Evolutionary conservation across 2,797 vertebrate genomes (phyloP), one percentile per base, ranked within the genome.

Genomic region (Lacerta viridis): DNA sequence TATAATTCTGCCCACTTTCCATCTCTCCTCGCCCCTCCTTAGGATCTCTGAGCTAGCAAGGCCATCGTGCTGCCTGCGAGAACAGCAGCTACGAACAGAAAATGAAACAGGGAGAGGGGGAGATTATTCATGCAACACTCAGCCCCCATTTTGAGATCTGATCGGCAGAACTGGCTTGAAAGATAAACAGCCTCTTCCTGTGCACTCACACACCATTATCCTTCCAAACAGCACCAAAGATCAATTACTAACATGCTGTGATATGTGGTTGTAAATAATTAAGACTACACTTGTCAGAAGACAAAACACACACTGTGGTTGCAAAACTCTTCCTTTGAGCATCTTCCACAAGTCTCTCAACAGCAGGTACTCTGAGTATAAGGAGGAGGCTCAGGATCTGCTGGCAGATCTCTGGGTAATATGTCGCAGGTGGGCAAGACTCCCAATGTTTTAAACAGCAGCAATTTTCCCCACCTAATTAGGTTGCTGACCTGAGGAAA

Each of bases 251-350:
- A 36, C 33, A 55, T 3, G 46, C 66, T n/a, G 78, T 2, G 33
- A 72, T 46, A 61, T 8, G 43, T 2, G 68, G n/a, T 20, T 68
- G 61, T 87, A 36, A 87, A 87, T 87, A 80, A 87, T 87, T 61
- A 80, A 87, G 46, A 11, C 77, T 72, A 74, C 50, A 41, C 64
- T 87, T 87, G 85, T 87, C 78, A 61, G 85, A 61, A 87, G 33
- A 61, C 25, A 7, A 41, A 23, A 72, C 20, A 72, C 68, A 23
- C 8, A 29, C 4, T n/a, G 33, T 15, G 13, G 64, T 36, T 64
- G 61, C 6, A 43, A 86, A 78, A 50, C 27, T 23, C 43, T 68
- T 7, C 3, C 77, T 25, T 0, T 0, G 72, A 36, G 18, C 61
- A 83, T 92, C 83, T 55, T 41, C 15, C 71, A 78, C 82, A 80